phyloP scores from a whole-genome alignment of 2,113 vertebrate genomes.

The Callipepla squamata region DNA sequence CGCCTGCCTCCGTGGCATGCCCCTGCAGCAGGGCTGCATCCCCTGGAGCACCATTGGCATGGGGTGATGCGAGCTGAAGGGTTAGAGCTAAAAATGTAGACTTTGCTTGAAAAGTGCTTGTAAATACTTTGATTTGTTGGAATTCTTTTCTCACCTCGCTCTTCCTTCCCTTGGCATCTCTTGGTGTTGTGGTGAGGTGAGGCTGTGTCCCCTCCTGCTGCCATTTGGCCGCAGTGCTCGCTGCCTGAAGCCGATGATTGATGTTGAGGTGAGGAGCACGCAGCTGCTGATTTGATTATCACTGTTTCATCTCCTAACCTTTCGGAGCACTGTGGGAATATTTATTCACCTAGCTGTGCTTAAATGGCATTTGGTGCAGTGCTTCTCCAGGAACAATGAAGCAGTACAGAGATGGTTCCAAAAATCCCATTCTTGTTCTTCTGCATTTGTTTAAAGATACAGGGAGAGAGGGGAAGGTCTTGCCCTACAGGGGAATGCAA shows the following conservation, averaged over 20 bases:
- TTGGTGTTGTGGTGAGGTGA: not conserved
- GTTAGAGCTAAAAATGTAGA: not conserved
- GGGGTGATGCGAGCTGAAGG: not conserved
- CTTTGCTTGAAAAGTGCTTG: not conserved
- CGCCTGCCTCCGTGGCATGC: not conserved
- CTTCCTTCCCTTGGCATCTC: not conserved
- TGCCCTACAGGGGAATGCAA: not conserved
- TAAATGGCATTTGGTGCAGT: slow-evolving; percentile 43
- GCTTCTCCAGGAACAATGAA: not conserved
- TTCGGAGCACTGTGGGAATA: slow-evolving; percentile 66
- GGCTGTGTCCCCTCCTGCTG: not conserved
- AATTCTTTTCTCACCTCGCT: rapidly evolving
- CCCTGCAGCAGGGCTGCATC: not conserved
- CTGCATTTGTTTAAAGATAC: slow-evolving; percentile 3
- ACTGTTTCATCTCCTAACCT: slow-evolving; percentile 73
- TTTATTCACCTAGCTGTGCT: slow-evolving; percentile 48
- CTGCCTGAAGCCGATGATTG: slow-evolving; percentile 43
- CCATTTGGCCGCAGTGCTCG: slow-evolving; percentile 47
- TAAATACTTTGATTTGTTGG: not conserved
- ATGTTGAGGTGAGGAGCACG: slow-evolving; percentile 64
- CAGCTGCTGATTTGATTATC: slow-evolving; percentile 77
- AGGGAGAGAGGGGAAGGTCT: not conserved
- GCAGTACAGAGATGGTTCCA: not conserved
- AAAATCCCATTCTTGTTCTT: not conserved
- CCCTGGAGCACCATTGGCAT: not conserved